Evolutionary conservation across 2,797 vertebrate genomes (phyloP), one percentile per base, ranked within the genome.

Genomic region (Pygocentrus nattereri): DNA sequence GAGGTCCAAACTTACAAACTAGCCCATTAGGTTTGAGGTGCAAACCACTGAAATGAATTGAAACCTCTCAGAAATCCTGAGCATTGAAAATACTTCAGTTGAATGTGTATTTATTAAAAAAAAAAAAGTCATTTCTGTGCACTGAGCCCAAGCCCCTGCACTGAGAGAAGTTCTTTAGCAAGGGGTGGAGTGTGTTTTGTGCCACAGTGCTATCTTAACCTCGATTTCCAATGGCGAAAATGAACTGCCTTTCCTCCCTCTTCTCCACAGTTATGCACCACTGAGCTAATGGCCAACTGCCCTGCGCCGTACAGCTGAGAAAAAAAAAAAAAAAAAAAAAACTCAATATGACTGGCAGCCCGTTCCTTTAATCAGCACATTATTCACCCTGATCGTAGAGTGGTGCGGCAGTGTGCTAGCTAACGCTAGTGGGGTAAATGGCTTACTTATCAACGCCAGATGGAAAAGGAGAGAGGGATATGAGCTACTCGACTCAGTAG

Each of bases 201-300:
- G 34, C 19, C 27, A 16, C 31, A 65, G 21, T 41, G 58, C 65
- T 81, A 76, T 85, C 76, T 75, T 72, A 83, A 79, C 78, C 76
- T 83, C 38, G 62, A 82, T 78, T 78, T 88, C 88, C 85, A 89
- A 74, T 87, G 82, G 89, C 78, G 31, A 64, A 88, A 88, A 87
- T 83, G 77, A 58, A 84, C 76, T 44, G 59, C 62, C 74, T 82
- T 74, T 77, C 79, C 75, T 83, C 88, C 87, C 47, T 67, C 73
- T 82, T 87, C 88, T 92, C 79, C 15, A 47, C 52, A 38, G 88
- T 89, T 90, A 85, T 64, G 82, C 87, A 86, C 86, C 49, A 81
- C 86, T 87, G 90, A 86, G 88, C 87, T 92, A 89, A 92, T 88
- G 89, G 85, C 78, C 85, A 87, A 85, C 85, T 83, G 89, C 81